phyloP scores from a whole-genome alignment of 2,888 invertebrate genomes.

The Xylocampa areola region DNA sequence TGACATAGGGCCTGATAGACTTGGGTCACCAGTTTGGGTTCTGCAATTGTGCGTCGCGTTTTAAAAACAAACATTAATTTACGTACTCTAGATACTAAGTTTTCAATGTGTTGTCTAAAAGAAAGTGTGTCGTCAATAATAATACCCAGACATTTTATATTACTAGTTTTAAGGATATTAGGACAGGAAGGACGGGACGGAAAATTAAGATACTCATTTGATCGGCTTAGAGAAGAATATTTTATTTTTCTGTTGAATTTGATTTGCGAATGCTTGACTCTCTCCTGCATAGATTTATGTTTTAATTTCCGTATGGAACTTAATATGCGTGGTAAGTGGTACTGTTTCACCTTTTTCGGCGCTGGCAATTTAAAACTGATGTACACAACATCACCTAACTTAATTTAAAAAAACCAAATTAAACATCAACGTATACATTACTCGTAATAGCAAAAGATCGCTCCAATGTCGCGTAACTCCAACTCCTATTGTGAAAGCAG shows the following conservation, averaged over 20 bases:
- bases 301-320: neutral
- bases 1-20: no score
- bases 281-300: neutral
- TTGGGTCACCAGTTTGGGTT: no score
- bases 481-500: slow-evolving; percentile 8
- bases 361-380: neutral
- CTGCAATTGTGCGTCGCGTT: no score
- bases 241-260: neutral
- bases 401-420: neutral
- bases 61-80: no score
- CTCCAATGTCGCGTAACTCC: slow-evolving; percentile 7
- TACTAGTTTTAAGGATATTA: no score
- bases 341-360: neutral
- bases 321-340: neutral
- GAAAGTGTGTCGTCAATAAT: no score
- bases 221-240: neutral
- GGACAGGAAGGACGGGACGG: no score
- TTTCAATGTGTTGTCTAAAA: no score
- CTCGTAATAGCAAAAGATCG: neutral
- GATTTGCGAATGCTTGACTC: no score
- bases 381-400: neutral
- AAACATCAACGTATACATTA: neutral
- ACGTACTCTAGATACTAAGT: no score
- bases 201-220: no score
- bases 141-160: no score